phyloP scores from a whole-genome alignment of 2,888 invertebrate genomes.

The Chrysotoxum bicinctum region DNA sequence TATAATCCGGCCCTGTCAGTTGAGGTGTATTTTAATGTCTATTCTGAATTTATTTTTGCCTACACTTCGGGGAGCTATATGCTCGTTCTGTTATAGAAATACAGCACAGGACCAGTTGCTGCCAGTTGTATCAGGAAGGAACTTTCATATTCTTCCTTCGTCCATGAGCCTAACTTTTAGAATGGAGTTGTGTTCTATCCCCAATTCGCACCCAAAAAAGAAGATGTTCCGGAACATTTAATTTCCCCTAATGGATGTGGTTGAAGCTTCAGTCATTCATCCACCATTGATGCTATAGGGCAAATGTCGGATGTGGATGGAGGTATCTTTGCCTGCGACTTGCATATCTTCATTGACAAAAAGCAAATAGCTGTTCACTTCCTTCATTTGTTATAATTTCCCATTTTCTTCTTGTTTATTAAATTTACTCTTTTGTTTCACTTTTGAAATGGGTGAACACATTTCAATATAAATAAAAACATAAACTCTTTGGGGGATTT shows the following conservation, averaged over 20 bases:
- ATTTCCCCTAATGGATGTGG: conserved; percentile 65
- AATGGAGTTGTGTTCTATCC: conserved; percentile 5
- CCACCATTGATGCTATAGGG: background rate
- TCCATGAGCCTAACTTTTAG: background rate
- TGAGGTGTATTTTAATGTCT: conserved; percentile 1
- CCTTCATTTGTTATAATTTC: conserved; percentile 35
- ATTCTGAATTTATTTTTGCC: background rate
- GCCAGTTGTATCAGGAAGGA: background rate
- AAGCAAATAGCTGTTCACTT: conserved; percentile 46
- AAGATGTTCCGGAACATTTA: conserved; percentile 43
- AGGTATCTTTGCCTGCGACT: background rate
- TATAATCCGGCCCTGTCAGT: background rate
- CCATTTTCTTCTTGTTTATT: background rate
- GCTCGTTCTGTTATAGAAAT: background rate
- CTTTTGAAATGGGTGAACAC: conserved; percentile 23
- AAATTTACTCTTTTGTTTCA: conserved; percentile 5
- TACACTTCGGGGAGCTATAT: conserved; percentile 39
- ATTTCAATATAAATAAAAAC: background rate
- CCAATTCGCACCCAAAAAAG: background rate
- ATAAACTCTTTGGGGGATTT: background rate
- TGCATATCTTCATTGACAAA: background rate
- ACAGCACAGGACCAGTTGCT: background rate
- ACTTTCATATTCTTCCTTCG: background rate
- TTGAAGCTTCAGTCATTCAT: background rate
- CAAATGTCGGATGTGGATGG: background rate